Evolutionary conservation across 2,113 vertebrate genomes (phyloP).

Genomic region (human (Homo sapiens)): GRCh38 chr11:108473001-108473500

Average conservation of each 20-base stretch:
- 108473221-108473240: neutral
- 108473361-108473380: neutral
- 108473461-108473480: neutral
- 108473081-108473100: neutral
- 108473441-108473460: neutral
- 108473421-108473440: neutral
- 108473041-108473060: neutral
- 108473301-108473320: neutral
- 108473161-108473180: neutral
- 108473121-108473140: neutral
- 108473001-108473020: neutral
- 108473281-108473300: neutral
- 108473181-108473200: neutral
- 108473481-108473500: neutral
- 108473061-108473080: neutral
- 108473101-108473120: neutral
- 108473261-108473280: neutral
- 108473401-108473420: neutral
- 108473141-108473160: neutral
- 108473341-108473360: neutral
- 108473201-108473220: neutral
- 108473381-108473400: neutral
- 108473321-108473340: neutral
- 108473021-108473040: neutral
- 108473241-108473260: neutral